phyloP scores from a whole-genome alignment of 2,888 invertebrate genomes.

The Limenitis camilla region DNA sequence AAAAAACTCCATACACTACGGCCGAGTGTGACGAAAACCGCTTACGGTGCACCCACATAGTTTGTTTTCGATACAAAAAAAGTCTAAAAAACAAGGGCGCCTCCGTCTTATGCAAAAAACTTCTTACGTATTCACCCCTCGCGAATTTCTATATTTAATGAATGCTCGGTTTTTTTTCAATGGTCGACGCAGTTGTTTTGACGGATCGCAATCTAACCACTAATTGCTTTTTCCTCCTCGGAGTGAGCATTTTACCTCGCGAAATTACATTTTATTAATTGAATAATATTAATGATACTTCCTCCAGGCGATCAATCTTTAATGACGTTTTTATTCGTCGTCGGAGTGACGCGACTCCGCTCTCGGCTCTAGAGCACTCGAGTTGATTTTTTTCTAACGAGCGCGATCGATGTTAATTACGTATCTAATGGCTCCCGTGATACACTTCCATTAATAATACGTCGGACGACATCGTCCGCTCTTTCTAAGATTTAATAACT shows the following conservation, averaged over 20 bases:
- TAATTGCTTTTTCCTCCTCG: constrained; percentile 73
- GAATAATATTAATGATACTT: constrained; percentile 75
- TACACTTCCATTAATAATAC: constrained; percentile 73
- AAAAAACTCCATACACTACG: constrained; percentile 63
- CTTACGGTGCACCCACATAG: constrained; percentile 70
- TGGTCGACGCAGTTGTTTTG: constrained; percentile 72
- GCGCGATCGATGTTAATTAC: constrained; percentile 68
- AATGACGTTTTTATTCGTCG: constrained; percentile 73
- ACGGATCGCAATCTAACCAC: constrained; percentile 74
- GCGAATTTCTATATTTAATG: constrained; percentile 69
- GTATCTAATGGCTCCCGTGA: constrained; percentile 73
- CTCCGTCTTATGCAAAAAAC: constrained; percentile 73
- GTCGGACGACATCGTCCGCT: constrained; percentile 59
- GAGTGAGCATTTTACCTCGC: constrained; percentile 65
- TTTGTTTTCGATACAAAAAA: constrained; percentile 62
- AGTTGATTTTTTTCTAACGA: constrained; percentile 49
- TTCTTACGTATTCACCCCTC: constrained; percentile 74
- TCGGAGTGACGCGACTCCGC: constrained; percentile 55
- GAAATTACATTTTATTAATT: constrained; percentile 74
- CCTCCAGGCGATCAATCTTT: constrained; percentile 69
- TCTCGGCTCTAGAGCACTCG: constrained; percentile 37
- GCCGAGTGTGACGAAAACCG: constrained; percentile 71
- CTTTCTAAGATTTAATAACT: constrained; percentile 66
- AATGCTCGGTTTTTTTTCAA: constrained; percentile 66
- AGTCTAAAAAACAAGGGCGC: constrained; percentile 61